Conservation (phyloP, 2,888 invertebrate species). For the Drosophila lacicola region DNA sequence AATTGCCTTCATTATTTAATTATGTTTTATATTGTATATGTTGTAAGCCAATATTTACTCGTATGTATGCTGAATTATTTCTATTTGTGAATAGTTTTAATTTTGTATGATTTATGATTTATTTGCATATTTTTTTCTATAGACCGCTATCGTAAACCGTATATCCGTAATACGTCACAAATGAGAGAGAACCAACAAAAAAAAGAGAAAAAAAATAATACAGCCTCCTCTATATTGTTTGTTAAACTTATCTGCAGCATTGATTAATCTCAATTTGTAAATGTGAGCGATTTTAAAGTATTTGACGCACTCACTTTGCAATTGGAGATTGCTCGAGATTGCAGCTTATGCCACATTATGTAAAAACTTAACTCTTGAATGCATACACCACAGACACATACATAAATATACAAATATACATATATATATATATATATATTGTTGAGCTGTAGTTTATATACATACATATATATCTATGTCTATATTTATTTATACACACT, state of each 20-base stretch:
- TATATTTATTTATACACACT: constrained; percentile 8
- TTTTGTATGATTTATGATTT: constrained; percentile 31
- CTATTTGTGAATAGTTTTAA: constrained; percentile 24
- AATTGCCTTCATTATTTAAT: constrained; percentile 18
- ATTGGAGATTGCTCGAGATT: constrained; percentile 85
- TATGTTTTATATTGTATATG: constrained; percentile 8
- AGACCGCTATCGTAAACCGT: constrained; percentile 13
- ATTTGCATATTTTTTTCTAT: background rate
- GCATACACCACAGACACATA: constrained; percentile 26
- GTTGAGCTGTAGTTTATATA: constrained; percentile 11
- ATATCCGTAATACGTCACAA: constrained; percentile 32
- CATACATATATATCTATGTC: background rate
- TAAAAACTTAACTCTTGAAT: constrained; percentile 28
- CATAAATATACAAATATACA: constrained; percentile 19
- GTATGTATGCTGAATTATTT: constrained; percentile 7
- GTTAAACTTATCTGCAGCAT: constrained; percentile 85
- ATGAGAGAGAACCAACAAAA: constrained; percentile 5
- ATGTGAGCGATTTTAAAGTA: constrained; percentile 90
- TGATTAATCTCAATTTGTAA: constrained; percentile 99
- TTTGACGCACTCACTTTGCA: constrained; percentile 85
- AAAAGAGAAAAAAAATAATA: constrained; percentile 8
- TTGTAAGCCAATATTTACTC: constrained; percentile 11
- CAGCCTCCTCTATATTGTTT: constrained; percentile 30
- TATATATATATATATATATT: constrained; percentile 32
- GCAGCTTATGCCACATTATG: constrained; percentile 77